phyloP scores from a whole-genome alignment of 37 sponge, comb jelly and placozoan species.

The Haliclona indistincta region DNA sequence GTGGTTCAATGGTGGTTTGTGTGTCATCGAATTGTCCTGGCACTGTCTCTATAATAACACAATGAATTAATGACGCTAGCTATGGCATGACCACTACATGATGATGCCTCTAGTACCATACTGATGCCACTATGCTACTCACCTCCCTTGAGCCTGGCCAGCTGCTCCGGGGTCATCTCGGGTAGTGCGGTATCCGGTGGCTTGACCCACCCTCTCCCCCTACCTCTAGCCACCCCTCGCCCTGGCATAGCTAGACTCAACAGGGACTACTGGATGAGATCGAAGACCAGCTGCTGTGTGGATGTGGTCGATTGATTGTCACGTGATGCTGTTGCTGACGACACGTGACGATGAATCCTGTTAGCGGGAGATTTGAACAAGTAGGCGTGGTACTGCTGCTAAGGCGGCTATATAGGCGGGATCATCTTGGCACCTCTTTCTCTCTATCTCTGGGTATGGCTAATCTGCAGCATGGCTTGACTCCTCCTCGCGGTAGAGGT shows the following conservation, averaged over 20 bases:
- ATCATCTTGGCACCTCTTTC: background rate
- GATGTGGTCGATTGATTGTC: background rate
- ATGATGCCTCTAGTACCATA: too few relatives aligned
- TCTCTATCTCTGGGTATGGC: too few relatives aligned
- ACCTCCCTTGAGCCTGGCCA: background rate
- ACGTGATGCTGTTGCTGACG: background rate
- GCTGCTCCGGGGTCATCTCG: background rate
- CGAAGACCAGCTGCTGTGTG: background rate
- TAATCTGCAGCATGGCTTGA: background rate
- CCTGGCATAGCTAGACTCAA: background rate
- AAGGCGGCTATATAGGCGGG: too few relatives aligned
- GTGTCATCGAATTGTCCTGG: too few relatives aligned
- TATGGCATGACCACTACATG: too few relatives aligned
- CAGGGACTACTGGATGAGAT: background rate
- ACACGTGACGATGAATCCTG: too few relatives aligned
- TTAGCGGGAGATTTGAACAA: too few relatives aligned
- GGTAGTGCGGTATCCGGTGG: background rate
- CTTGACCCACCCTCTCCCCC: background rate
- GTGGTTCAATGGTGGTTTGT: too few relatives aligned
- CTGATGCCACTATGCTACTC: background rate
- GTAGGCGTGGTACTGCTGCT: too few relatives aligned
- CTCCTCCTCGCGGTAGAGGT: background rate
- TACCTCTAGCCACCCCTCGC: constrained; percentile 5
- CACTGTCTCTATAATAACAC: too few relatives aligned
- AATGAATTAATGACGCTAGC: too few relatives aligned